Evolutionary conservation across 1,140 invertebrate species (phyloP).

Genomic region (Oncopeltus fasciatus): DNA sequence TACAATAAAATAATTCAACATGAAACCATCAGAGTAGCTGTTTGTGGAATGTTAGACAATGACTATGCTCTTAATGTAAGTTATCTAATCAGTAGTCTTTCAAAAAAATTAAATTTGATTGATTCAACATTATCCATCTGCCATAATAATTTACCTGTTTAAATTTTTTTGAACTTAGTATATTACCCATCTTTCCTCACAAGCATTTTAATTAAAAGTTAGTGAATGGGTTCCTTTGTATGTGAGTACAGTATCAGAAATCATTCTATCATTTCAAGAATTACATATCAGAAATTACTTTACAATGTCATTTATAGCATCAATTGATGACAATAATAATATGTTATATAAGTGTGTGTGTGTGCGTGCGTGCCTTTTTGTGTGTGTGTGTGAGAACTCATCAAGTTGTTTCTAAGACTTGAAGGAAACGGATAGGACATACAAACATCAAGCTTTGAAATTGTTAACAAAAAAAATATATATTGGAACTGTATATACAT

Average conservation of each 20-base stretch:
- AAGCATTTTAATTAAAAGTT: background rate
- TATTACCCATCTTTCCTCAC: background rate
- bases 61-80: conserved; percentile 22
- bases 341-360: no score
- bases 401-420: no score
- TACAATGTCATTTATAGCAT: no score
- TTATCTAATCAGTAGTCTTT: background rate
- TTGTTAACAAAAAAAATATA: no score
- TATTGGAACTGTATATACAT: no score
- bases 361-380: no score
- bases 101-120: background rate
- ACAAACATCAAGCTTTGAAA: no score
- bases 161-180: background rate
- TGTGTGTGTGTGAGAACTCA: no score
- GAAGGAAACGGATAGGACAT: no score
- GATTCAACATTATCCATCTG: background rate
- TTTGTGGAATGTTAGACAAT: conserved; percentile 40
- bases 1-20: conserved; percentile 43
- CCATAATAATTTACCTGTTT: background rate
- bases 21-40: conserved; percentile 40
- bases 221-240: background rate
- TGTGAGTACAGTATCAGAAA: background rate
- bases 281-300: no score
- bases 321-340: no score
- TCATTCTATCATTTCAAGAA: no score